A percentile compares a stretch with the other conserved stretches of the same genome.
phyloP scores from a whole-genome alignment of 2,888 invertebrate species.

The Hartigia nigra region DNA sequence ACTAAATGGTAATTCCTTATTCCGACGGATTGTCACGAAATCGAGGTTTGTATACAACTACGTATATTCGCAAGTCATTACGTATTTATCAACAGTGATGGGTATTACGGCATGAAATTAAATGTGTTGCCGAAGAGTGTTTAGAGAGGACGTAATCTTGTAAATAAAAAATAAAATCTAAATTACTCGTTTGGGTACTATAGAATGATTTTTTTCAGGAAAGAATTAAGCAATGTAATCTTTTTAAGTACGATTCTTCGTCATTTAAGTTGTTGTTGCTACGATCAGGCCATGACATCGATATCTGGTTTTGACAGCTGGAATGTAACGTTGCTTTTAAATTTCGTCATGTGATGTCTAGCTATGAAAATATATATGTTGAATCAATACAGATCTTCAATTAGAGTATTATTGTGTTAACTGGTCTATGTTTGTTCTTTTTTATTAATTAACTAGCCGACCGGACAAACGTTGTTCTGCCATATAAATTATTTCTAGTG shows the following conservation, averaged over 20 bases:
- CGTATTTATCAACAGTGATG: background rate
- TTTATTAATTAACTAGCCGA: too few species aligned
- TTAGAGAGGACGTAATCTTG: background rate
- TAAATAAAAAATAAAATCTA: background rate
- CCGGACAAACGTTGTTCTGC: too few species aligned
- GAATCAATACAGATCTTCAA: background rate
- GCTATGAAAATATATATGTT: background rate
- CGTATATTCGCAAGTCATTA: background rate
- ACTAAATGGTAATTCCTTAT: background rate
- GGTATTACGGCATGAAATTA: too few species aligned
- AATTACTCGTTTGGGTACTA: background rate
- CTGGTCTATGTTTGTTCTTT: background rate
- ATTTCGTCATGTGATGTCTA: background rate
- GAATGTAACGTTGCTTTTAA: background rate
- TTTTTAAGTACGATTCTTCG: background rate
- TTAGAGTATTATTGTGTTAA: background rate
- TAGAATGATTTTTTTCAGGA: background rate
- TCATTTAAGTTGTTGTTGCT: background rate
- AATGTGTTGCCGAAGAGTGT: background rate
- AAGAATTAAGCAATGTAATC: background rate
- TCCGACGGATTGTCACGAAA: background rate
- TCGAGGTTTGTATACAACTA: background rate
- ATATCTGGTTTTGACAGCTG: background rate
- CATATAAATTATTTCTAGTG: too few species aligned
- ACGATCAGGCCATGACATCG: background rate